A percentile compares a stretch with the other conserved stretches of the same genome.
These are phyloP conservation scores for Papilio gigon DNA, from an alignment of 2,888 invertebrate species.

Conservation along the genomic window DNA sequence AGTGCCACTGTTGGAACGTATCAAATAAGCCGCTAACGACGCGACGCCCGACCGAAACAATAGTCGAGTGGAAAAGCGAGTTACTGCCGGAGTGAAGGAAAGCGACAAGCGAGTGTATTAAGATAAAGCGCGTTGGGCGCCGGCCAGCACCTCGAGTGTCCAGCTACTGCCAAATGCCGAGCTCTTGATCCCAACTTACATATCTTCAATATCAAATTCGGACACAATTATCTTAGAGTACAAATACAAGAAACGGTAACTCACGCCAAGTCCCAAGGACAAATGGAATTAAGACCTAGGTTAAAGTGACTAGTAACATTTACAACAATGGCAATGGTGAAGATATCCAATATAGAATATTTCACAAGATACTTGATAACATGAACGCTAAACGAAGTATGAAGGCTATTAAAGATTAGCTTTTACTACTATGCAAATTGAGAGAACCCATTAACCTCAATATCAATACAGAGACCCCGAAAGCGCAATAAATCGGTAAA, in stretches of 20 bases:
- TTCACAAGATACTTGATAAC: not conserved
- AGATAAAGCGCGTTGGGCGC: conserved; percentile 76
- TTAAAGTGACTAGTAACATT: not conserved
- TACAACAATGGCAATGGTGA: not conserved
- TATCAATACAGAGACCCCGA: conserved; percentile 63
- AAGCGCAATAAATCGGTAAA: conserved; percentile 68
- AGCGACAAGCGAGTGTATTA: conserved; percentile 75
- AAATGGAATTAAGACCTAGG: too few species aligned
- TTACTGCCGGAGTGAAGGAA: conserved; percentile 67
- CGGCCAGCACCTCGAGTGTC: conserved; percentile 78
- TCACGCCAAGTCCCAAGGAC: too few species aligned
- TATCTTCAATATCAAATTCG: conserved; percentile 36
- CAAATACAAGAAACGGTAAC: not conserved
- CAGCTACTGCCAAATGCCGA: conserved; percentile 66
- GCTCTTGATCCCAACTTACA: conserved; percentile 46
- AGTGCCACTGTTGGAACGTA: conserved; percentile 46
- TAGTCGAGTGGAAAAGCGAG: conserved; percentile 68
- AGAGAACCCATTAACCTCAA: conserved; percentile 50
- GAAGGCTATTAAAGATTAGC: not conserved
- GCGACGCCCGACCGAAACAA: conserved; percentile 63
- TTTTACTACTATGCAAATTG: conserved; percentile 33
- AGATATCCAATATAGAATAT: not conserved
- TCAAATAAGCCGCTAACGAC: conserved; percentile 61
- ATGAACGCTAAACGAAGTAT: not conserved
- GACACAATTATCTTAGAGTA: conserved; percentile 41